Evolutionary conservation across 2,113 vertebrate species (phyloP).

Genomic region (Cyprinus carpio): DNA sequence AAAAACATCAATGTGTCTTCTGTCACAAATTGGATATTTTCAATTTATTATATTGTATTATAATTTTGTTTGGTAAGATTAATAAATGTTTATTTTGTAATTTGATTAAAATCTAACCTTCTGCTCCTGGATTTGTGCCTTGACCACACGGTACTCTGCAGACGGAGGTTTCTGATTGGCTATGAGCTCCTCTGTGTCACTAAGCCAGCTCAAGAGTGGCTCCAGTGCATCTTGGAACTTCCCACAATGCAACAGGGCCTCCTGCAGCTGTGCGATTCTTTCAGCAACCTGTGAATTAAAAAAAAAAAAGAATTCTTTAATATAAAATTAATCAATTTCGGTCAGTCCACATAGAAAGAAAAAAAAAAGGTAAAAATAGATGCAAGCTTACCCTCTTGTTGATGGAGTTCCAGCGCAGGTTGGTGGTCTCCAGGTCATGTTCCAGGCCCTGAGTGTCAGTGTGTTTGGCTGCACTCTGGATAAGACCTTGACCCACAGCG

Average conservation of each 20-base stretch:
- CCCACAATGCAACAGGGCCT: constrained; percentile 96
- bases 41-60: too few relatives aligned
- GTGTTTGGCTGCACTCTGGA: constrained; percentile 96
- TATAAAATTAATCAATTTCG: background rate
- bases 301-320: background rate
- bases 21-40: too few relatives aligned
- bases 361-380: background rate
- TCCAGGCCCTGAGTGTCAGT: constrained; percentile 94
- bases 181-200: constrained; percentile 96
- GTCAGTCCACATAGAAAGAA: background rate
- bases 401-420: constrained; percentile 93
- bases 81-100: background rate
- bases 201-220: constrained; percentile 94
- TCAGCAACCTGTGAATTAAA: constrained; percentile 86
- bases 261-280: constrained; percentile 91
- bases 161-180: constrained; percentile 97
- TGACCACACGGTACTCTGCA: constrained; percentile 96
- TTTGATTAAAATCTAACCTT: constrained; percentile 77
- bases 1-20: background rate
- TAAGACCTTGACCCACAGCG: constrained; percentile 92
- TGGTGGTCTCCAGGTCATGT: constrained; percentile 93
- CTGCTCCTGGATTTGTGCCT: constrained; percentile 98
- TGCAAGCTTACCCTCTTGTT: constrained; percentile 87
- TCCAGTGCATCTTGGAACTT: constrained; percentile 98
- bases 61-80: too few relatives aligned